A percentile compares a stretch with the other conserved stretches of the same genome.
Evolutionary conservation across 2,797 vertebrate genomes (phyloP).

Genomic region (Distichodus sexfasciatus): DNA sequence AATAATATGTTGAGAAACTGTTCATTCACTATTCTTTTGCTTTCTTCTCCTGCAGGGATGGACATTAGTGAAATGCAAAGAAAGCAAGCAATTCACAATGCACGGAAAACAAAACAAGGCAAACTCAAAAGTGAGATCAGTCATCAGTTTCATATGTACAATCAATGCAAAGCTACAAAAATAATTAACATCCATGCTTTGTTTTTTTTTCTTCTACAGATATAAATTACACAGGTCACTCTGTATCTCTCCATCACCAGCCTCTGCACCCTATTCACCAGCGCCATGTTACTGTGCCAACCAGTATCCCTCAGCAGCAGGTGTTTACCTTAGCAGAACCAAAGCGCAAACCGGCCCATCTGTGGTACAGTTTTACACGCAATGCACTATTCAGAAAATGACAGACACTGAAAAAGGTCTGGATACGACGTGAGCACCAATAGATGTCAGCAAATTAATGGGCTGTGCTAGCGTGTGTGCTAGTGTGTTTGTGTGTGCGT

Average conservation of each 20-base stretch:
- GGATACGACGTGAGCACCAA: conserved; percentile 47
- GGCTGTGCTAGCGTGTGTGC: conserved; percentile 36
- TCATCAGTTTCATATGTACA: background rate
- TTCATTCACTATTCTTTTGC: background rate
- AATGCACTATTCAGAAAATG: conserved; percentile 89
- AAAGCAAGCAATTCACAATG: conserved; percentile 91
- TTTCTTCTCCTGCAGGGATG: conserved; percentile 77
- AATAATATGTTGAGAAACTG: too few relatives aligned
- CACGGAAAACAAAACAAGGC: conserved; percentile 86
- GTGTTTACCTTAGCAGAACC: conserved; percentile 94
- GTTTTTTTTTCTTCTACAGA: conserved; percentile 57
- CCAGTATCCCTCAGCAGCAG: conserved; percentile 93
- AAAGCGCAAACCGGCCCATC: conserved; percentile 87
- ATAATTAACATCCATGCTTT: background rate
- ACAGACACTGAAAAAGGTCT: conserved; percentile 43
- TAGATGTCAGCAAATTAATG: conserved; percentile 13
- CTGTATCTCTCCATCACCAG: conserved; percentile 81
- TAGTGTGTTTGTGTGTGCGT: conserved; percentile 42
- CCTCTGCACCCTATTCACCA: conserved; percentile 89
- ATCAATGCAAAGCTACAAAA: background rate
- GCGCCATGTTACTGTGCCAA: conserved; percentile 93
- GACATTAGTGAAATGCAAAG: conserved; percentile 93
- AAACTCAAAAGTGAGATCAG: conserved; percentile 86
- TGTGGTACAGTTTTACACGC: conserved; percentile 89
- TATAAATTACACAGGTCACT: conserved; percentile 77